Base-by-base conservation (phyloP, 2,888 invertebrate genomes). In the Toxonevra muliebris region DNA sequence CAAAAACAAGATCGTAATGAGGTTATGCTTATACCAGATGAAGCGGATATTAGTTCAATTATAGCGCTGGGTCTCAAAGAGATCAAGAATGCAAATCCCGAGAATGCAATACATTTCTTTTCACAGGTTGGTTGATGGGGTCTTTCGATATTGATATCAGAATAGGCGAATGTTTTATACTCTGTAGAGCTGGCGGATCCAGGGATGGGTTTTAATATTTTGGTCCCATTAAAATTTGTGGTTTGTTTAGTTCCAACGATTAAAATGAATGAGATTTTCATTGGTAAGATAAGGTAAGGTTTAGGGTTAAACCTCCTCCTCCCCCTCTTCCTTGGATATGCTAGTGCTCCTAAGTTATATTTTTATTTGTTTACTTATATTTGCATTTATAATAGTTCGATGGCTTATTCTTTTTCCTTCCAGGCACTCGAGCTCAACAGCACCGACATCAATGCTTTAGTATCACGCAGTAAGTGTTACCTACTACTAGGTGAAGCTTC, bases 401-500 rank as follows among this genome's bases (percentile, higher is more conserved):
- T 48, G 12, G 57, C 9, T 61, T 52, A 30, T 15, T 17, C 53
- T 9, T 54, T 59, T 61, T 20, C 10, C 20, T 74, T 71, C 4
- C 87, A 95, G 95, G 96, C 97, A 1, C 87, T 97, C 71, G 95
- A 96, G 75, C 84, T 96, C 65, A 93, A 94, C 76, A 92, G 92
- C 15, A 90, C 90, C 71, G 95, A 97, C 77, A 93, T 93, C 76
- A 92, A 92, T 73, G 95, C 95, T 0, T 87, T 96, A 72, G 93
- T 97, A 10, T 92, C 95, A 0, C 89, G 97, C 65, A 95, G 96
- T 82, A 93, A 93, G 83, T 97, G 97, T 82, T 92, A 93, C 82
- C 87, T 97, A 30, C 88, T 95, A 2, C 87, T 96, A 15, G 97
- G 96, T 0, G 92, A 96, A 79, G 92, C 95, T 1, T 90, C 90